Conservation (phyloP, 2,888 invertebrate genomes). For the Drosophila cognata region DNA sequence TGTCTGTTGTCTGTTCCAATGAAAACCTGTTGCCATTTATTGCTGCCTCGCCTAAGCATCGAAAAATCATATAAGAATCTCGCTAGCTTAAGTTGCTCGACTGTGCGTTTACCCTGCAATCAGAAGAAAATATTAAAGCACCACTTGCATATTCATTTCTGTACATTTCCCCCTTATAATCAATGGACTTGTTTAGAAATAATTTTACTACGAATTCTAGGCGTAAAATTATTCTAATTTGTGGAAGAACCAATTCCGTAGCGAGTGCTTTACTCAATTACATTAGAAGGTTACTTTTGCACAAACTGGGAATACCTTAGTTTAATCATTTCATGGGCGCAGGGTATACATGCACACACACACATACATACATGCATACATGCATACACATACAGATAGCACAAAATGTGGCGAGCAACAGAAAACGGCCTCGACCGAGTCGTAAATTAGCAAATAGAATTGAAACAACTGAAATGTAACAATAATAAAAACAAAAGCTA, state of each 20-base stretch:
- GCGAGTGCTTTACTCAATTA: neutral
- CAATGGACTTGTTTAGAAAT: neutral
- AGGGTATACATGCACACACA: neutral
- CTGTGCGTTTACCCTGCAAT: constrained; percentile 4
- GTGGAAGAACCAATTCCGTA: neutral
- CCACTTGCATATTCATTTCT: neutral
- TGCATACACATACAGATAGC: neutral
- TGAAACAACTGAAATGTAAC: constrained; percentile 42
- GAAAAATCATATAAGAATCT: constrained; percentile 20
- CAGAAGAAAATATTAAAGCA: no score
- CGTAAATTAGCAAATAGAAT: constrained; percentile 67
- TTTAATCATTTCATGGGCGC: constrained; percentile 8
- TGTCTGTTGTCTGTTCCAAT: constrained; percentile 32
- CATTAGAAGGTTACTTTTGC: neutral
- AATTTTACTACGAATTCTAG: neutral
- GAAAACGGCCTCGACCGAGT: constrained; percentile 36
- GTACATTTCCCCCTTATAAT: neutral
- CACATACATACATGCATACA: neutral
- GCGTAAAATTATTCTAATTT: neutral
- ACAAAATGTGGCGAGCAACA: constrained; percentile 3
- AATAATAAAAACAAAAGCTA: constrained; percentile 43
- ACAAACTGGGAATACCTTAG: neutral
- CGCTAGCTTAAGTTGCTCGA: neutral
- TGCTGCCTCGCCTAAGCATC: constrained; percentile 56
- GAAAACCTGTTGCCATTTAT: constrained; percentile 67